These are phyloP conservation scores for Andrena trimmerana DNA, from an alignment of 2,888 invertebrate species.

Conservation along the genomic window DNA sequence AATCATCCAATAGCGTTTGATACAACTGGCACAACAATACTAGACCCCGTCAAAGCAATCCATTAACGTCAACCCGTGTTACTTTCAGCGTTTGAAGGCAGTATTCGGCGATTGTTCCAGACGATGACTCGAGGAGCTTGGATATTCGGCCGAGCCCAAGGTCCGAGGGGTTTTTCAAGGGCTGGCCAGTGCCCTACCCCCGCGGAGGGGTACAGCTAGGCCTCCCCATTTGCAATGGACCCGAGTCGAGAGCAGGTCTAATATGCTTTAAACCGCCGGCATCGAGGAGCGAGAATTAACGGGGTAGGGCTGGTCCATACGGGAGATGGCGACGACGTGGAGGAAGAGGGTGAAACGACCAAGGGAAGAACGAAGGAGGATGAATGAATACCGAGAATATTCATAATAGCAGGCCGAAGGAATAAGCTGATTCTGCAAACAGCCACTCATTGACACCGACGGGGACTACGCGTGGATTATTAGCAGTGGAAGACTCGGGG, in stretches of 20 bases:
- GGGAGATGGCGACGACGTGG: slow-evolving; percentile 36
- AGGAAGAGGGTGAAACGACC: background rate
- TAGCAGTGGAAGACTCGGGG: slow-evolving; percentile 33
- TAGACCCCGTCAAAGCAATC: slow-evolving; percentile 44
- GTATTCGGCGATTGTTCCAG: slow-evolving; percentile 51
- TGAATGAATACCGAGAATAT: slow-evolving; percentile 70
- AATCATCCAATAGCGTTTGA: background rate
- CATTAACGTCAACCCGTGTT: slow-evolving; percentile 48
- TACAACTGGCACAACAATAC: slow-evolving; percentile 16
- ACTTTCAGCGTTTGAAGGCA: slow-evolving; percentile 36
- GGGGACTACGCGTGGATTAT: slow-evolving; percentile 62
- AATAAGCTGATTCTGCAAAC: slow-evolving; percentile 78
- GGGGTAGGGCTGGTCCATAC: slow-evolving; percentile 5
- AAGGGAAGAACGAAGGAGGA: slow-evolving; percentile 13
- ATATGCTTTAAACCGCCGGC: slow-evolving; percentile 75
- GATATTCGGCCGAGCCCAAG: slow-evolving; percentile 58
- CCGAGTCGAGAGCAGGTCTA: slow-evolving; percentile 76
- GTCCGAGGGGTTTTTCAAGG: slow-evolving; percentile 69
- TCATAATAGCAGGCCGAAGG: slow-evolving; percentile 74
- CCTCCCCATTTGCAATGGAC: slow-evolving; percentile 72
- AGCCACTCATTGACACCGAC: slow-evolving; percentile 70
- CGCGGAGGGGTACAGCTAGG: slow-evolving; percentile 55
- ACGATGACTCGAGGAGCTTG: slow-evolving; percentile 48
- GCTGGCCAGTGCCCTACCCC: slow-evolving; percentile 56
- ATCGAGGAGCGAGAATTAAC: slow-evolving; percentile 56